Percentiles rank a stretch among this genome's conserved stretches.
These are phyloP conservation scores for Patella ulyssiponensis DNA, from an alignment of 2,888 invertebrate species.

Conservation along the genomic window DNA sequence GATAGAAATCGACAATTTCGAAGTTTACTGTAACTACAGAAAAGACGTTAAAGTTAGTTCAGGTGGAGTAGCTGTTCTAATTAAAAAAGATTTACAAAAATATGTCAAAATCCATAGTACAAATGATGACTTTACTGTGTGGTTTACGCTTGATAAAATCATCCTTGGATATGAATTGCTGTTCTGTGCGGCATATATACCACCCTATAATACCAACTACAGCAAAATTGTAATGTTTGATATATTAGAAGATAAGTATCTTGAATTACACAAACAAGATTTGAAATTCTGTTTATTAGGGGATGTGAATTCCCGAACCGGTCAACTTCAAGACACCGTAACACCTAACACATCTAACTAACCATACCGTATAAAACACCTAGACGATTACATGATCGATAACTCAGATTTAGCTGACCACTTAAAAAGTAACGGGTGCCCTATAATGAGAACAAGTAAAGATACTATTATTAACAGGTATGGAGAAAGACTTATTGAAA, in stretches of 20 bases:
- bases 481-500: background rate
- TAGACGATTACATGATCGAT: too few species aligned
- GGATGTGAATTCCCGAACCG: background rate
- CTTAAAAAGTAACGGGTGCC: background rate
- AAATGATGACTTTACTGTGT: background rate
- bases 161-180: background rate
- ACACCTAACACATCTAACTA: background rate
- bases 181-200: constrained; percentile 3
- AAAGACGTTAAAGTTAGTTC: too few species aligned
- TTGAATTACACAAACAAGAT: background rate
- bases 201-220: background rate
- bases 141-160: background rate
- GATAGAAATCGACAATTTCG: too few species aligned
- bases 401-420: too few species aligned
- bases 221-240: background rate
- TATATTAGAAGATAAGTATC: background rate
- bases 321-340: background rate
- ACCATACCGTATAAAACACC: too few species aligned
- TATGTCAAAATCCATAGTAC: background rate
- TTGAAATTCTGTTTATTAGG: background rate
- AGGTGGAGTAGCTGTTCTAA: too few species aligned
- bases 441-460: background rate
- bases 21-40: too few species aligned
- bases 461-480: background rate
- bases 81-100: too few species aligned